Evolutionary conservation across 1,140 invertebrate genomes (phyloP), one percentile per base, ranked within the genome.

Genomic region (Myzus persicae): DNA sequence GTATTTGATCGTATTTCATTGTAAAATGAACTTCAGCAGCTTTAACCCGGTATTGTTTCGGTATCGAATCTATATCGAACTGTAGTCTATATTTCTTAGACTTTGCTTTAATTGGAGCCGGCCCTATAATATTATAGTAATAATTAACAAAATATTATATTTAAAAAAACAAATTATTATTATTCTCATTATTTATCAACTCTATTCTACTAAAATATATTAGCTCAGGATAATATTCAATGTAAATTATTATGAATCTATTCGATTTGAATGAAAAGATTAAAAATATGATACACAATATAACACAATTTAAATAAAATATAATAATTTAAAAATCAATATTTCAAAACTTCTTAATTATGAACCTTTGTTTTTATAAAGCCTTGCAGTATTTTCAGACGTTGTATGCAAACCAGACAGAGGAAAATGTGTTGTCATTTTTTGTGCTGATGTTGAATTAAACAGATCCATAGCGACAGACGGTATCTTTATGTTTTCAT

Each of bases 311-410:
- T n/a, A n/a, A n/a, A n/a, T n/a, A n/a, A n/a, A n/a, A n/a, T n/a
- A n/a, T n/a, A n/a, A n/a, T n/a, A n/a, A n/a, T n/a, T n/a, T n/a
- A n/a, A n/a, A n/a, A n/a, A n/a, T n/a, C n/a, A n/a, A n/a, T n/a
- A n/a, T n/a, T n/a, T n/a, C n/a, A n/a, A n/a, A n/a, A n/a, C n/a
- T n/a, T n/a, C n/a, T n/a, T 36, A 26, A 14, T 38, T 95, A n/a
- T n/a, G n/a, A n/a, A 98, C 97, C 97, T 95, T 96, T 95, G 96
- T 98, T 98, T 94, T 96, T 96, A 95, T 98, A 98, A 95, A 97
- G 97, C 94, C 98, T 96, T 48, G 98, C 97, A 59, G 98, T 98
- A 95, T 98, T 98, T 93, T 98, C 97, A 92, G 96, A 96, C 93
- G 96, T 95, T 18, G 96, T 96, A 94, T 97, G 95, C 94, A 97